Evolutionary conservation across 2,797 vertebrate genomes (phyloP).

Genomic region (Prunella strophiata): DNA sequence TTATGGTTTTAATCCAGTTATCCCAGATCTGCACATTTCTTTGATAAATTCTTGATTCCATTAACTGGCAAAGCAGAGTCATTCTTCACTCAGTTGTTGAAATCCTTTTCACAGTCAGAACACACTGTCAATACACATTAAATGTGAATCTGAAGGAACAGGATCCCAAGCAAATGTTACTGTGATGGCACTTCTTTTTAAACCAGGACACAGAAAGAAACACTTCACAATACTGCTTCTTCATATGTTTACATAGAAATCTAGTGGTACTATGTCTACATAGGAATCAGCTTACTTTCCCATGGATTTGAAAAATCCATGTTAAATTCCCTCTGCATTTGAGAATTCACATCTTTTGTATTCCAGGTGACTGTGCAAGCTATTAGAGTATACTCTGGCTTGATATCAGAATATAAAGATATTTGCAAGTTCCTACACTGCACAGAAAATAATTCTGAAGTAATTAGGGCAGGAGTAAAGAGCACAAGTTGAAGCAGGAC

Average conservation of each 20-base stretch:
- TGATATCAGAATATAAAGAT: background rate
- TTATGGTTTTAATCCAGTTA: constrained; percentile 68
- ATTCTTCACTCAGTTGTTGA: background rate
- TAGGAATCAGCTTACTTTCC: background rate
- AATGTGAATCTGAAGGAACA: background rate
- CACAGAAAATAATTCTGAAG: background rate
- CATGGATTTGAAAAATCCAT: background rate
- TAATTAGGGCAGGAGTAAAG: background rate
- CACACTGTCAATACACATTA: background rate
- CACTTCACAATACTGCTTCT: background rate
- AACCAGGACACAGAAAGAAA: background rate
- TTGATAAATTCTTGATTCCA: background rate
- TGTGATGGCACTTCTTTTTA: background rate
- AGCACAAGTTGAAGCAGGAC: background rate
- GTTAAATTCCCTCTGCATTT: background rate
- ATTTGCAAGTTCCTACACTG: background rate
- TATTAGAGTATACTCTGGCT: background rate
- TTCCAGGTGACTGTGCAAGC: background rate
- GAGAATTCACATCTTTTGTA: background rate
- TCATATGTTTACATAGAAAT: background rate
- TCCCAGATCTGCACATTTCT: background rate
- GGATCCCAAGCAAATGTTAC: background rate
- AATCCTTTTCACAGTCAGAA: background rate
- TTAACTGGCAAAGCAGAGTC: background rate
- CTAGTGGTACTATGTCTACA: background rate